Conservation (phyloP, 2,797 vertebrate species). For the Pteropus rufus region DNA sequence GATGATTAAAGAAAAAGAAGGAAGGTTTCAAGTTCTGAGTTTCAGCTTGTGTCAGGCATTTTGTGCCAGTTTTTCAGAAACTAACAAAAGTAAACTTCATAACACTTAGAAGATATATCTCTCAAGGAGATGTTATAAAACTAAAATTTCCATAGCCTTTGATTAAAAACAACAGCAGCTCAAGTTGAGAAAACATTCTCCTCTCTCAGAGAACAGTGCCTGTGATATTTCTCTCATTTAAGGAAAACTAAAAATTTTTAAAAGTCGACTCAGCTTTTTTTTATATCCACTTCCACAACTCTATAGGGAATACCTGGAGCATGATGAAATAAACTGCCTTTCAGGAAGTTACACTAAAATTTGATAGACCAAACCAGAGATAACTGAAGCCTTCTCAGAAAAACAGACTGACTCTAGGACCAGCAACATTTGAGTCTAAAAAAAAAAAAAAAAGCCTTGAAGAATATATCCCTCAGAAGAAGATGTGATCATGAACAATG, state of each 20-base stretch:
- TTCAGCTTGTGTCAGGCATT: background rate
- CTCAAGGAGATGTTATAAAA: background rate
- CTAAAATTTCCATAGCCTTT: background rate
- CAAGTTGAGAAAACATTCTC: background rate
- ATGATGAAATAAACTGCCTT: background rate
- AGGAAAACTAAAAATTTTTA: background rate
- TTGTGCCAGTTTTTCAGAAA: background rate
- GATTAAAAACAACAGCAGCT: background rate
- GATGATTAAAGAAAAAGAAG: background rate
- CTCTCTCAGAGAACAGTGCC: background rate
- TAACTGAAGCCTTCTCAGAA: background rate
- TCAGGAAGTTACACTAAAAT: slow-evolving; percentile 16
- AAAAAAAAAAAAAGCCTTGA: background rate
- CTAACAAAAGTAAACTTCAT: background rate
- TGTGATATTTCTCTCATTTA: background rate
- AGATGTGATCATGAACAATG: background rate
- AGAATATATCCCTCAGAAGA: background rate
- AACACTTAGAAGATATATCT: background rate
- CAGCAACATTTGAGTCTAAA: background rate
- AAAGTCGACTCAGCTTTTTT: background rate
- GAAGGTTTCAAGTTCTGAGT: background rate
- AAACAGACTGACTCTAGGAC: background rate
- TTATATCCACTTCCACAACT: background rate
- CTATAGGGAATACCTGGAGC: background rate
- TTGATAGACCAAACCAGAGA: background rate